Percentiles rank a stretch among this genome's conserved stretches.
Evolutionary conservation across 2,797 vertebrate species (phyloP).

Genomic region (Neomorphus geoffroyi): DNA sequence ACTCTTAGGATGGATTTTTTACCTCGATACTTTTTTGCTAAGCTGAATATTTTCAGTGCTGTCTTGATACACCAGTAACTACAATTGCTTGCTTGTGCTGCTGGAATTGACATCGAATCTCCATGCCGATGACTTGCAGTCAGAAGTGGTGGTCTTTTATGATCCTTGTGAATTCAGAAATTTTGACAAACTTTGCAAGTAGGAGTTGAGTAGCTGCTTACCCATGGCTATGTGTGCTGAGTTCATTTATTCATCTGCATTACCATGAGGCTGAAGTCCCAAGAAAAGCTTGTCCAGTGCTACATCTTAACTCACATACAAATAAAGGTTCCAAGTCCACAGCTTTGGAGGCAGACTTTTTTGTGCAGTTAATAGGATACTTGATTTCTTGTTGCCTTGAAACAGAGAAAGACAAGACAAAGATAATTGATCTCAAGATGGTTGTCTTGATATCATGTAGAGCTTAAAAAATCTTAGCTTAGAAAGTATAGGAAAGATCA

Average conservation of each 20-base stretch:
- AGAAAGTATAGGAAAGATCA: neutral
- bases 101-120: neutral
- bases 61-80: neutral
- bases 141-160: neutral
- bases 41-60: no score
- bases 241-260: neutral
- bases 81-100: neutral
- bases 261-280: neutral
- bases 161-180: neutral
- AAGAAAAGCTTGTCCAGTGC: neutral
- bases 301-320: neutral
- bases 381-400: neutral
- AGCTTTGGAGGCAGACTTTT: neutral
- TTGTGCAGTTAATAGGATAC: neutral
- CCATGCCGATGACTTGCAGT: no score
- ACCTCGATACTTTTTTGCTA: no score
- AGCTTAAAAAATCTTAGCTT: neutral
- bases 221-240: accelerated
- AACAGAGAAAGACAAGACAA: neutral
- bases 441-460: neutral
- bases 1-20: no score
- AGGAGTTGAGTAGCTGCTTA: no score
- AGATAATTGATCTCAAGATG: neutral
- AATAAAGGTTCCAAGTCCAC: neutral
- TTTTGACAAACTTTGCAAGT: neutral